Evolutionary conservation across 1,140 invertebrate species (phyloP), one percentile per base, ranked within the genome.

Genomic region (Berghia stephanieae): DNA sequence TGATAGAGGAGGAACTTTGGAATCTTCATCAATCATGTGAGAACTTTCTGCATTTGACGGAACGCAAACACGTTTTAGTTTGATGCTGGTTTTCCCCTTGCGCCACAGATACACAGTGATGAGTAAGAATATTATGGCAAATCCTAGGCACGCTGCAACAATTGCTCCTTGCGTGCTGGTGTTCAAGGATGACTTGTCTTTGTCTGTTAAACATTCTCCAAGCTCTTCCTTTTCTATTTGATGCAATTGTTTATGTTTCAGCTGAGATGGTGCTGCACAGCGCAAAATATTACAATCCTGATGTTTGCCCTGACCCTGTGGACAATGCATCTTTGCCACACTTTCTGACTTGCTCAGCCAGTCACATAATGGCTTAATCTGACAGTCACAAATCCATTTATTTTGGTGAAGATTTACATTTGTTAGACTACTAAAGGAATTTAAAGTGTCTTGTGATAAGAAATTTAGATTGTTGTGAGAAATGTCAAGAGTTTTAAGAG

Each of bases 371-470:
- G 79, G 57, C 55, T 74, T 40, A n/a, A 86, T 84, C 16, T 80
- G 55, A 72, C 85, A 86, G 69, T 86, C 83, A 76, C 85, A 86
- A 36, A 78, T 66, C 85, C 83, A 86, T 0, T 43, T 34, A 66
- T 86, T 86, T n/a, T 78, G 66, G 31, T 82, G 55, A 18, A 86
- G 43, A 43, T 76, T 77, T 27, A 86, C 43, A 13, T 63, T 60
- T 16, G 43, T 27, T 16, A 83, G 52, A 16, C 72, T 75, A 68
- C 79, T 57, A 52, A 83, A 81, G 34, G 66, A 66, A 73, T 74
- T 40, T 10, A 85, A 70, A n/a, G 78, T 38, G 18, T 60, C 57
- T n/a, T 80, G 57, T 0, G 83, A 79, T 42, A 85, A 43, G 66
- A 81, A 80, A 75, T 80, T 63, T 34, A 86, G 40, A 31, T 74